Base-by-base conservation (phyloP, 2,888 invertebrate genomes). In the Palloptera scutellata region DNA sequence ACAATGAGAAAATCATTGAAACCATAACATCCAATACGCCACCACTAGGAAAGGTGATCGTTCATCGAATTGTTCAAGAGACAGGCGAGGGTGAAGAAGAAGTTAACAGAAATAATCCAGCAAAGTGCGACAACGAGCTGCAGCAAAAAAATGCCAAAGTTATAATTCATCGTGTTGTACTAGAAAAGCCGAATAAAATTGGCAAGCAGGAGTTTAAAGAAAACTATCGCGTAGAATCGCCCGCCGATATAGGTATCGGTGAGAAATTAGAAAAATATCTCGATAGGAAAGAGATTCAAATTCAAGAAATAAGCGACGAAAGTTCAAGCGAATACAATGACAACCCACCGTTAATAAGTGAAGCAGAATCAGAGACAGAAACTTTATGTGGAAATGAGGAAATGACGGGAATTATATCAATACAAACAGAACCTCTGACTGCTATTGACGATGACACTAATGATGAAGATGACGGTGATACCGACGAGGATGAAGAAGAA, bases 321-420 rank as follows among this genome's bases (percentile, higher is more conserved):
- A 83, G 81, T 41, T 82, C 81, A 4, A 79, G 86, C 52, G 81
- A 84, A 63, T 78, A 77, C 13, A 77, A 87, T 64, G 87, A 87
- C 66, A 86, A 84, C 75, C 86, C 86, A 75, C 86, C 88, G 12
- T 80, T 91, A 40, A 86, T 92, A 13, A 87, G 88, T 51, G 91
- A 91, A 81, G 89, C 87, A 30, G 87, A 89, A 54, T 91, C 91
- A 77, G 89, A 88, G 20, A 72, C 78, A 61, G 78, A 80, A 67
- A 72, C 77, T 20, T 77, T 77, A 55, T 72, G 69, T 12, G 71
- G 71, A 19, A 41, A 55, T 8, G 73, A 75, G 80, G 86, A 55
- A n/a, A n/a, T n/a, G n/a, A n/a, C n/a, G n/a, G 64, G 64, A 0
- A 67, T 75, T 1, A 48, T 73, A 1, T 72, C 73, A 20, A 62